Evolutionary conservation across 2,797 vertebrate genomes (phyloP).

Genomic region (Amblyopsis hoosieri): DNA sequence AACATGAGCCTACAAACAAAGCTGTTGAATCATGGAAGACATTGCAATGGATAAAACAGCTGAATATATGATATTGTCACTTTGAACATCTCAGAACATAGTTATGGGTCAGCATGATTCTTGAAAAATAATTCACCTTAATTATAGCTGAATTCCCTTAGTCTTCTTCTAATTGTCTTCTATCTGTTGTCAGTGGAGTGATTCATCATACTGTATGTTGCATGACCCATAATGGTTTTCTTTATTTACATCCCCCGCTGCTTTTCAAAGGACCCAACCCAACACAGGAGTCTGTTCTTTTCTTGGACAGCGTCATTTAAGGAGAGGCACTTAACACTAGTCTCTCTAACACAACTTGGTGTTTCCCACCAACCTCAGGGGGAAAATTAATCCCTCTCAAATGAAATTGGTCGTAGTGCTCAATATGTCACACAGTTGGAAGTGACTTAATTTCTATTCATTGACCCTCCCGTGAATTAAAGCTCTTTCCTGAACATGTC

Average conservation of each 20-base stretch:
- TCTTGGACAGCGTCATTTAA: slow-evolving; percentile 63
- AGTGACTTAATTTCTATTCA: slow-evolving; percentile 75
- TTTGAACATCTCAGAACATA: not conserved
- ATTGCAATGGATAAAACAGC: slow-evolving; percentile 3
- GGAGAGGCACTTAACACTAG: slow-evolving; percentile 72
- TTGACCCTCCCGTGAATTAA: slow-evolving; percentile 70
- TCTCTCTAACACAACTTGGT: slow-evolving; percentile 67
- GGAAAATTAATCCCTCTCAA: slow-evolving; percentile 79
- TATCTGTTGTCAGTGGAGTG: slow-evolving; percentile 8
- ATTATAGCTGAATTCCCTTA: not conserved
- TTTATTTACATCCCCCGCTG: slow-evolving; percentile 1
- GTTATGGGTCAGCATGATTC: slow-evolving; percentile 3
- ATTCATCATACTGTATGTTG: not conserved
- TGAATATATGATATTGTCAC: slow-evolving; percentile 9
- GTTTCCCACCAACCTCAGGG: slow-evolving; percentile 79
- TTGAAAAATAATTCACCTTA: not conserved
- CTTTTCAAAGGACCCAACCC: slow-evolving; percentile 17
- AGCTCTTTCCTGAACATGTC: slow-evolving; percentile 74
- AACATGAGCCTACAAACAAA: no score
- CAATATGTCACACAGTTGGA: slow-evolving; percentile 71
- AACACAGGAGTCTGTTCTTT: slow-evolving; percentile 30
- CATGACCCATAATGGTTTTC: not conserved
- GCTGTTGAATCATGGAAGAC: slow-evolving; percentile 24
- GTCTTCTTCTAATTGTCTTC: slow-evolving; percentile 15
- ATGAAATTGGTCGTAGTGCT: slow-evolving; percentile 75